Base-by-base conservation (phyloP, 2,797 vertebrate species). In the Rhadinocentrus ornatus region DNA sequence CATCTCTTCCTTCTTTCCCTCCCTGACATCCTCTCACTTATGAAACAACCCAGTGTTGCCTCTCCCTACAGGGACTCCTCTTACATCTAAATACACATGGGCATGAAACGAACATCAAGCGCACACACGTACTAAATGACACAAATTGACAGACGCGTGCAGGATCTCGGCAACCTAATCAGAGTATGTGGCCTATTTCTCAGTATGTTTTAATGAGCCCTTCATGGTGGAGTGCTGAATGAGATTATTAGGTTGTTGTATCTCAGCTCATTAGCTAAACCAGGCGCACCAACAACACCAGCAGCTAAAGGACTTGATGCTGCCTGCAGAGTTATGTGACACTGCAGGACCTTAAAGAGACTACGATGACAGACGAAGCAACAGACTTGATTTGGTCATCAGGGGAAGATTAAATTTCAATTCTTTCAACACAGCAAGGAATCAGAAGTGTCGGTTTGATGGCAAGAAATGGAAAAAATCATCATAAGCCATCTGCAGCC, bases 191-290 rank as follows among this genome's bases (percentile, higher is more conserved):
- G 70, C 81, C 83, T 73, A 73, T 75, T 86, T 92, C 83, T 80
- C 74, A 72, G 9, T 72, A 27, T 73, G 54, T 50, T 83, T 79
- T 89, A 93, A 89, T 88, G 88, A 89, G 84, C 78, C 68, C 80
- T 79, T 75, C 71, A 73, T 88, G 84, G 82, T 84, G 29, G 69
- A 82, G 73, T 26, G 66, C 77, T 59, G 85, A 80, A 78, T 76
- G 86, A 91, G 88, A 86, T 86, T 85, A 89, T 89, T 86, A 87
- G 84, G 66, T 83, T 77, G 82, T 84, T 41, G 32, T 62, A 80
- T 84, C 84, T 73, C 71, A 75, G 86, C 86, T 91, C 86, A 92
- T 93, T 93, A 91, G 84, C 88, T 80, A 78, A 88, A 88, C 66
- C 78, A 66, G 83, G 53, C 84, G 73, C 78, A 81, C 84, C 84